Base-by-base conservation (phyloP, 2,888 invertebrate species). In the Alviniconcha strummeri region DNA sequence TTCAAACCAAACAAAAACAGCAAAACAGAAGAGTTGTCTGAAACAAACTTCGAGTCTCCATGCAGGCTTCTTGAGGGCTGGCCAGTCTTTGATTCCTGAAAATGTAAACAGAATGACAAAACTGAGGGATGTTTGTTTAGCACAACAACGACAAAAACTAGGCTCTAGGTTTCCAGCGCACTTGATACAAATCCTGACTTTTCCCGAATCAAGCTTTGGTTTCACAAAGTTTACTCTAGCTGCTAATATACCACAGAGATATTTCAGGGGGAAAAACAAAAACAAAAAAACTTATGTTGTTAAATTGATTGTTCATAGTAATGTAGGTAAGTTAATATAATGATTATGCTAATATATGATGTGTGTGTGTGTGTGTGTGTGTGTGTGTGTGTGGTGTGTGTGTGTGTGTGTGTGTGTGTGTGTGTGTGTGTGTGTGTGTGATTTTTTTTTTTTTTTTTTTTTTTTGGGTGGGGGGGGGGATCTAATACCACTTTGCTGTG, bases 361-460 rank as follows among this genome's bases (percentile, higher is more conserved):
- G 64, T 64, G 64, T 64, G 64, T 64, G 64, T 64, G 64, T 64
- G 64, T 64, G 64, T 64, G 64, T 64, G 64, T 64, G 64, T 64
- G 64, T 64, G 64, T 36, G 36, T 36, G 36, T 36, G 36, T 36
- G 36, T 36, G 36, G 36, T 36, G 36, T 36, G 36, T 64, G 15
- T 64, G 64, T 64, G 64, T 64, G 64, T 64, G 11, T 13, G 64
- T 64, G 9, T 64, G 11, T 13, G 15, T 64, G 36, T 64, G 64
- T 13, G 64, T 64, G 64, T 64, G 64, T 15, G 15, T 64, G 9
- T 64, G 11, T 64, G 11, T 64, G 9, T 64, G 64, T 64, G 11
- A 3, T 1, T 64, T 2, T 64, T 1, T 9, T 1, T 64, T 1
- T 64, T 2, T 64, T 1, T 9, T 1, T 13, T 1, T 64, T 36